Evolutionary conservation across 2,888 invertebrate species (phyloP), one percentile per base, ranked within the genome.

Genomic region (Tortrix viridana): DNA sequence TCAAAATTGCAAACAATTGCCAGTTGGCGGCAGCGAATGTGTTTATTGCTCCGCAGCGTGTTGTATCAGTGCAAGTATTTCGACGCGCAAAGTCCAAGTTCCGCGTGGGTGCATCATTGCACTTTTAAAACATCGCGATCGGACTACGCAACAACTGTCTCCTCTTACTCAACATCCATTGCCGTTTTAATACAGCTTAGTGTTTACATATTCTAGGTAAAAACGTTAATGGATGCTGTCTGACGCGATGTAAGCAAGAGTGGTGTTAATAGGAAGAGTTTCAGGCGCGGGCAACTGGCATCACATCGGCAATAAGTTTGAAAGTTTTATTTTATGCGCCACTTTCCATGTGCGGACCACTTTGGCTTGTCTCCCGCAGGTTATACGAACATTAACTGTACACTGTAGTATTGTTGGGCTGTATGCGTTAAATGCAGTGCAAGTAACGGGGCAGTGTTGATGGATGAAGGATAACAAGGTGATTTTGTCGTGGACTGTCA

Each of bases 41-140:
- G 61, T 72, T 76, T 75, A 77, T 73, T 73, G 72, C 68, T 68
- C 69, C 67, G 71, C 65, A 69, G 71, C 66, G 69, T 65, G 66
- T 69, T 67, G 73, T 69, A 64, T 68, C 73, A 71, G 71, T 71
- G 73, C 56, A 52, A 62, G 76, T 76, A 76, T 75, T 74, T 69
- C 71, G 72, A 68, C 73, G 75, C 70, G 72, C 75, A 73, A 72
- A 74, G 72, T 75, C 56, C 52, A 63, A 69, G 70, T 74, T 73
- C 78, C 82, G 81, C 79, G 83, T 83, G 80, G 82, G 83, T 74
- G 77, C 79, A 74, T 74, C 74, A 75, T 66, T 82, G 81, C 80
- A 75, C 70, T 73, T 73, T 68, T 71, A 65, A 69, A 63, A 66
- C 60, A 59, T 66, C 66, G 60, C 47, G 14, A 19, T 38, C 32